Conservation (phyloP, 1,140 invertebrate species). For the Megalonaias nervosa region DNA sequence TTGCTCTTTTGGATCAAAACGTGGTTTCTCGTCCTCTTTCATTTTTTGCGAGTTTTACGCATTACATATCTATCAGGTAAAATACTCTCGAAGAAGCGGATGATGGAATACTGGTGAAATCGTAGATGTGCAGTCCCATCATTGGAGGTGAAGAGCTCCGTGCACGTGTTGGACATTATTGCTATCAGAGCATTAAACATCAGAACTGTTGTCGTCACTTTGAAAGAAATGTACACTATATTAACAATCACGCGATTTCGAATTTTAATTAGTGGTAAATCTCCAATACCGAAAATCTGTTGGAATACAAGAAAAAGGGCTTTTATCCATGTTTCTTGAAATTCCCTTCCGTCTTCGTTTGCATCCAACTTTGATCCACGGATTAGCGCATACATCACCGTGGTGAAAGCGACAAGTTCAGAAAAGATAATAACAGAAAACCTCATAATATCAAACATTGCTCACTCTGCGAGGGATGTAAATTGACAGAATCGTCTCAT, state of each 20-base stretch:
- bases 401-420: slow-evolving; percentile 49
- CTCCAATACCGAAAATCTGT: slow-evolving; percentile 53
- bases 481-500: slow-evolving; percentile 44
- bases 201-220: slow-evolving; percentile 51
- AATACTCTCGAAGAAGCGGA: too few species aligned
- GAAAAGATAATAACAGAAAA: slow-evolving; percentile 43
- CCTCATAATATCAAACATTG: slow-evolving; percentile 43
- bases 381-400: slow-evolving; percentile 43
- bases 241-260: slow-evolving; percentile 43
- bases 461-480: slow-evolving; percentile 42
- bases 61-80: too few species aligned
- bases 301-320: slow-evolving; percentile 41
- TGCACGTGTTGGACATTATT: slow-evolving; percentile 60
- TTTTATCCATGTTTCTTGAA: too few species aligned
- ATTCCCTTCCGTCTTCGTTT: neutral
- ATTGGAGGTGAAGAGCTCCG: slow-evolving; percentile 20
- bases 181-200: slow-evolving; percentile 59
- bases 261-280: slow-evolving; percentile 42
- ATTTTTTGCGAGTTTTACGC: too few species aligned
- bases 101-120: too few species aligned
- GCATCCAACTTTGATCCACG: neutral
- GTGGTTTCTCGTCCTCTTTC: too few species aligned
- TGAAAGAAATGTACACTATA: slow-evolving; percentile 44
- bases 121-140: too few species aligned
- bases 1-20: too few species aligned